A percentile compares a stretch with the other conserved stretches of the same genome.
Conservation (phyloP, 2,113 vertebrate genomes). For the Neolamprologus falcicula region DNA sequence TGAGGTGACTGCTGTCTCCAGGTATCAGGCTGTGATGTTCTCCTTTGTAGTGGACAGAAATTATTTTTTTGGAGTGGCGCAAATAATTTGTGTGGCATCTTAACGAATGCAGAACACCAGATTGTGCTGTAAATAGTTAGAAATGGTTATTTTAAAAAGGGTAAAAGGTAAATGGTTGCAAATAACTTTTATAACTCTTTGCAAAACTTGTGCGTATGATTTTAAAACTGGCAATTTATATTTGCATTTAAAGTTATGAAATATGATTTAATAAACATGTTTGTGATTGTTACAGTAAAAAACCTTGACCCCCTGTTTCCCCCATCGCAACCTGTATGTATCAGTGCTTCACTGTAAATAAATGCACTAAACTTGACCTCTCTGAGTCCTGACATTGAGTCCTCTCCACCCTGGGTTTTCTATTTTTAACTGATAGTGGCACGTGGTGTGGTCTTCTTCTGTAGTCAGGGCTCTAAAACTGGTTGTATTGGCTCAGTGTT, state of each 20-base stretch:
- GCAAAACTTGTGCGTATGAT: accelerated
- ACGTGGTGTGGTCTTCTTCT: not conserved
- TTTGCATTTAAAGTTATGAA: not conserved
- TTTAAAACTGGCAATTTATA: not conserved
- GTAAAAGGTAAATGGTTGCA: not conserved
- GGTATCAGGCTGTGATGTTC: not conserved
- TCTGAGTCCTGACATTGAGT: not conserved
- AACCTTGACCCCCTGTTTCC: accelerated
- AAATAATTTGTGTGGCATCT: not conserved
- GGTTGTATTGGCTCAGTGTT: not conserved
- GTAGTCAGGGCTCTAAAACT: not conserved
- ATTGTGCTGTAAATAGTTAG: not conserved
- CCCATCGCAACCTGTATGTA: not conserved
- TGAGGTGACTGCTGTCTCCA: too few species aligned
- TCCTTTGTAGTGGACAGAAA: not conserved
- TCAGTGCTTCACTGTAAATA: not conserved
- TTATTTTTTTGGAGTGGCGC: not conserved
- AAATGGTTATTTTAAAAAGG: not conserved
- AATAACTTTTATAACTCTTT: not conserved
- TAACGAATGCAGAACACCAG: accelerated
- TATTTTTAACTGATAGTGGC: not conserved
- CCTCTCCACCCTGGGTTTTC: not conserved
- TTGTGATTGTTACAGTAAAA: not conserved
- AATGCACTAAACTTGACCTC: not conserved
- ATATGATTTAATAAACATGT: not conserved